A percentile compares a stretch with the other conserved stretches of the same genome.
phyloP scores from a whole-genome alignment of 2,113 vertebrate species.

The Nematolebias whitei region DNA sequence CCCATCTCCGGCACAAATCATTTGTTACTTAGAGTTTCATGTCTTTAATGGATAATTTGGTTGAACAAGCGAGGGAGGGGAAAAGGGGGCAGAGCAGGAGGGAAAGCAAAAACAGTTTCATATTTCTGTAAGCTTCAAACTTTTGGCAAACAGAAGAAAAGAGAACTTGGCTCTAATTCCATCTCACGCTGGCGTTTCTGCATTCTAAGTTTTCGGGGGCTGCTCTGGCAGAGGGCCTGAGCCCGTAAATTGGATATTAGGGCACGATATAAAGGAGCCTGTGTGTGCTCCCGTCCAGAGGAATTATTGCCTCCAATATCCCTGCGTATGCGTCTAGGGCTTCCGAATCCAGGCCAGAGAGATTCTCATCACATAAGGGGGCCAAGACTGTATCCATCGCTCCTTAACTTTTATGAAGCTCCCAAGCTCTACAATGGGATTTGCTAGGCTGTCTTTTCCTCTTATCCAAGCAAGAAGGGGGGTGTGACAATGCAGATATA shows the following conservation, averaged over 20 bases:
- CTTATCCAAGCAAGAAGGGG: conserved; percentile 63
- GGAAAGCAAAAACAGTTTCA: conserved; percentile 67
- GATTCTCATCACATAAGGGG: conserved; percentile 80
- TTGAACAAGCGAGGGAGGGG: conserved; percentile 29
- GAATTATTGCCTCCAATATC: conserved; percentile 83
- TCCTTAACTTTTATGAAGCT: conserved; percentile 82
- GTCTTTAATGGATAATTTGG: conserved; percentile 69
- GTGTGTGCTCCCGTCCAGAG: conserved; percentile 78
- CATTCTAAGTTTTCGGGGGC: conserved; percentile 77
- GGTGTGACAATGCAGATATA: conserved; percentile 78
- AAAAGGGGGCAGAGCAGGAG: conserved; percentile 2
- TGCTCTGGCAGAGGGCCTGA: conserved; percentile 77
- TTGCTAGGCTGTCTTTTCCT: conserved; percentile 78
- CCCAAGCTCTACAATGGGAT: conserved; percentile 82
- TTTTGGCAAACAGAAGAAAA: conserved; percentile 79
- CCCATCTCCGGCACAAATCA: conserved; percentile 39
- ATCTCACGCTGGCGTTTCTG: conserved; percentile 77
- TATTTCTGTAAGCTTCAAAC: conserved; percentile 81
- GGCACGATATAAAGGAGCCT: conserved; percentile 79
- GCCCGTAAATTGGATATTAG: conserved; percentile 85
- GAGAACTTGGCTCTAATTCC: conserved; percentile 80
- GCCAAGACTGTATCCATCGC: conserved; percentile 78
- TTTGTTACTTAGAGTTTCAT: conserved; percentile 65
- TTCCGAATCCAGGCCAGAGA: conserved; percentile 72
- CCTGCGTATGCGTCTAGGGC: conserved; percentile 72